Evolutionary conservation across 1,140 invertebrate genomes (phyloP).

Genomic region (Stenopsyche tienmushanensis): DNA sequence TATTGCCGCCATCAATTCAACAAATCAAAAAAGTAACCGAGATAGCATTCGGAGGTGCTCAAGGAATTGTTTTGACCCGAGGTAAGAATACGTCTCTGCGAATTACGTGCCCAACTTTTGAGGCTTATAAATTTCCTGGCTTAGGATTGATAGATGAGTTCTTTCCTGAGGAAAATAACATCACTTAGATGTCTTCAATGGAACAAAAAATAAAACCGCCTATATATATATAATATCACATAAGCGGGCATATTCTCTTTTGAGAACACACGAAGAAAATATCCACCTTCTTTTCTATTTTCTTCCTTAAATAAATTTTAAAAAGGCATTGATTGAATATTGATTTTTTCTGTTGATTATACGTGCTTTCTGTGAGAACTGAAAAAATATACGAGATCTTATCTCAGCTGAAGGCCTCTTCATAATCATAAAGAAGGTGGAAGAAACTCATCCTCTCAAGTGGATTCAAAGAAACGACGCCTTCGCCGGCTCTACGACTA

Average conservation of each 20-base stretch:
- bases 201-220: no score
- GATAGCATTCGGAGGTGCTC: slow-evolving; percentile 5
- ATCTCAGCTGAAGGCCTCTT: background rate
- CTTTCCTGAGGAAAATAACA: slow-evolving; percentile 16
- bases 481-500: background rate
- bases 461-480: slow-evolving; percentile 8
- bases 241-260: no score
- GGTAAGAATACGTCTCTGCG: background rate
- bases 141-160: slow-evolving; percentile 6
- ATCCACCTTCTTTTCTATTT: no score
- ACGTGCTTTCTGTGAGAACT: background rate
- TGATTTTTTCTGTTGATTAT: background rate
- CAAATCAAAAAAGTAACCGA: no score
- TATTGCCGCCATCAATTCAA: no score
- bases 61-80: slow-evolving; percentile 1
- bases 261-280: no score
- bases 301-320: no score
- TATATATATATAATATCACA: no score
- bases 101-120: background rate
- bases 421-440: background rate
- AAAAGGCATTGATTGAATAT: background rate
- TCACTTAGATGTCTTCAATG: slow-evolving; percentile 10
- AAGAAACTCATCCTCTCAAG: slow-evolving; percentile 14
- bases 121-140: slow-evolving; percentile 7
- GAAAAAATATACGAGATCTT: slow-evolving; percentile 6